Base-by-base conservation (phyloP, 2,113 vertebrate genomes). In the Albula glossodonta region DNA sequence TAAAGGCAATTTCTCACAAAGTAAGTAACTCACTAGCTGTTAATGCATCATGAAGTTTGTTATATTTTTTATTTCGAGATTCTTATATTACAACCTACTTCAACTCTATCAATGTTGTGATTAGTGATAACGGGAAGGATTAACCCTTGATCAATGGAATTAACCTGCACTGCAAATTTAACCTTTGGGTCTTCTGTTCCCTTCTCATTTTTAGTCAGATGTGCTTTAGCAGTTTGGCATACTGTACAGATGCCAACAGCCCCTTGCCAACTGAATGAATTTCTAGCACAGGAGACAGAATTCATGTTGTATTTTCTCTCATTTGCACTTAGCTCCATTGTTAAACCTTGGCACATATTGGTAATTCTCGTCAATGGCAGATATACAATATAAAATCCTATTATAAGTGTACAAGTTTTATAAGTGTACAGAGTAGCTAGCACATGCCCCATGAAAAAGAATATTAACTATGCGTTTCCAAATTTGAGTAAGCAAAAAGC, bases 171-270 rank as follows among this genome's bases (percentile, higher is more conserved):
- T n/a, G 22, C 15, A 11, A 51, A 17, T 84, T 79, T 15, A 80
- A 80, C 50, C 48, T 80, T 22, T 74, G 70, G 70, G 0, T 57
- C 52, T 80, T 31, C 41, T 19, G 5, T 6, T 31, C 17, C 50
- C 77, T 50, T 60, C 60, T 79, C 17, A n/a, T 85, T 49, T 31
- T 50, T 57, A 51, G 52, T 84, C 53, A 77, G 51, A 85, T 48
- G 31, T 51, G 60, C 51, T 48, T 52, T 52, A 84, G 50, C 2
- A 53, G 83, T 31, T 50, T 77, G 50, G 66, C 50, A 84, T 25
- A 51, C 51, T 77, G 49, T 22, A 51, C 15, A 25, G 8, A 83
- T 77, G 8, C 22, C 11, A 70, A 22, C n/a, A 74, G n/a, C 10
- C n/a, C 5, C n/a, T 74, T 31, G n/a, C 3, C 3, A 74, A 74